phyloP scores from a whole-genome alignment of 2,888 invertebrate species.

The Tupiocoris notatus region DNA sequence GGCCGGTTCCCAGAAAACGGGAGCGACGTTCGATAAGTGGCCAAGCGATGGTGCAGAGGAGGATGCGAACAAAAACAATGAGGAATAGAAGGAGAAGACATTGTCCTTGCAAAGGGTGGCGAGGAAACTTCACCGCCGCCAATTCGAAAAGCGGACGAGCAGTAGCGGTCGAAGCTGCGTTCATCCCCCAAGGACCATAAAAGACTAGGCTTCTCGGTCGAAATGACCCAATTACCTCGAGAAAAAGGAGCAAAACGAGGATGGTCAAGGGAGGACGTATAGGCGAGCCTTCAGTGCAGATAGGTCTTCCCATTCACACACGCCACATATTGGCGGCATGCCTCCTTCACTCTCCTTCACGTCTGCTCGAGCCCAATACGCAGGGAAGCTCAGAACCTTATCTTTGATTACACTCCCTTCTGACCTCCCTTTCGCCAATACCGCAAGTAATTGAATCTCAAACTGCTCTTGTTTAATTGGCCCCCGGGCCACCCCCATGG shows the following conservation, averaged over 20 bases:
- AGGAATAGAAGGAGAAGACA: not conserved
- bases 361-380: conserved; percentile 41
- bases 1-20: not conserved
- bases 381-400: conserved; percentile 43
- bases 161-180: conserved; percentile 19
- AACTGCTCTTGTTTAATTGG: conserved; percentile 48
- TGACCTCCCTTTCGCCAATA: conserved; percentile 39
- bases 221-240: conserved; percentile 49
- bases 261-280: not conserved
- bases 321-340: conserved; percentile 43
- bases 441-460: conserved; percentile 48
- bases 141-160: not conserved
- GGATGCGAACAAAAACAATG: not conserved
- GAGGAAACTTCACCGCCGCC: not conserved
- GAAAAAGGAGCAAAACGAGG: conserved; percentile 19
- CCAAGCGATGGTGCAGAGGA: not conserved
- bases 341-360: not conserved
- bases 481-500: conserved; percentile 13
- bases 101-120: not conserved
- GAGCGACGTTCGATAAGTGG: not conserved
- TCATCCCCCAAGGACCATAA: conserved; percentile 45
- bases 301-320: conserved; percentile 39
- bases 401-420: conserved; percentile 45
- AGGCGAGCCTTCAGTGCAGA: conserved; percentile 9
- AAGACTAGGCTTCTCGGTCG: conserved; percentile 45